Evolutionary conservation across 2,888 invertebrate species (phyloP).

Genomic region (Platycnemis pennipes): DNA sequence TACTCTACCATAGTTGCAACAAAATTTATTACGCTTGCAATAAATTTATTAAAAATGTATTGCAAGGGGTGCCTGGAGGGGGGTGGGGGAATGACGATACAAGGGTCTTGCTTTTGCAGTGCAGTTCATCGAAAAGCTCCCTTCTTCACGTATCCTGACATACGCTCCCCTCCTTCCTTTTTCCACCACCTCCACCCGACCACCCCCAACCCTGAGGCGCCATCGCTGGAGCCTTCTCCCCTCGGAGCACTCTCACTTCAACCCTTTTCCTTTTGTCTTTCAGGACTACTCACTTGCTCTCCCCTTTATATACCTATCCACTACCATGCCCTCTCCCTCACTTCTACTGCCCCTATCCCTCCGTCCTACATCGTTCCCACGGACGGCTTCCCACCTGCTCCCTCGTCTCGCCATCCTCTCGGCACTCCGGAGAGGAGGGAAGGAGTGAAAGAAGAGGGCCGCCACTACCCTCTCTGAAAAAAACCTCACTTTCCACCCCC

Average conservation of each 20-base stretch:
- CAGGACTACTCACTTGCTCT: neutral
- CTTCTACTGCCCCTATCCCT: neutral
- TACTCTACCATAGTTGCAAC: too few relatives aligned
- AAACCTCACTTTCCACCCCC: neutral
- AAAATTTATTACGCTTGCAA: too few relatives aligned
- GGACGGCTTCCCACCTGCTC: neutral
- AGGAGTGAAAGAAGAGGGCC: neutral
- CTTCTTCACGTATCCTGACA: too few relatives aligned
- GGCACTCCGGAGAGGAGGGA: neutral
- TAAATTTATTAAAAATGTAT: too few relatives aligned
- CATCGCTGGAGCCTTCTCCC: neutral
- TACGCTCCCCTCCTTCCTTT: neutral
- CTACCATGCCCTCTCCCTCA: neutral
- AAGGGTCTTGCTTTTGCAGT: too few relatives aligned
- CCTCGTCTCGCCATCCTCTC: neutral
- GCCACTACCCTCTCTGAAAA: neutral
- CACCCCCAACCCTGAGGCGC: neutral
- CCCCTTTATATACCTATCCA: neutral
- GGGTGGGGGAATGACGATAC: too few relatives aligned
- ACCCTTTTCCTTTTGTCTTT: neutral
- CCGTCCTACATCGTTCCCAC: neutral
- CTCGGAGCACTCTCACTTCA: neutral
- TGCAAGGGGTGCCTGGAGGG: too few relatives aligned
- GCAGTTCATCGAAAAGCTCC: too few relatives aligned
- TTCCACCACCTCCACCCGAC: neutral